phyloP scores from a whole-genome alignment of 2,888 invertebrate species.

The Polydrusus pterygomalis region DNA sequence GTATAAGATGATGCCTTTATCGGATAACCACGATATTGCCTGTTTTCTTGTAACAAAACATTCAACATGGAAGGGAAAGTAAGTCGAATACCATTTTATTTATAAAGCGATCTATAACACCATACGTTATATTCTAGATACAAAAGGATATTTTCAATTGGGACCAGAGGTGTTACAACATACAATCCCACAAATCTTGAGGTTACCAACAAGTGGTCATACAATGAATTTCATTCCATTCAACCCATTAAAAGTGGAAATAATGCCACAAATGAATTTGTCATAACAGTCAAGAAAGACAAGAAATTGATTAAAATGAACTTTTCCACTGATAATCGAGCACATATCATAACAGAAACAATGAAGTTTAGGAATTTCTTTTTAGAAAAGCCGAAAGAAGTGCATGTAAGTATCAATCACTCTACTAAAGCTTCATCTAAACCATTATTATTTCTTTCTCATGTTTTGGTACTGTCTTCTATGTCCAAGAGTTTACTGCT shows the following conservation, averaged over 20 bases:
- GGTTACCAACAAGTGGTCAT: slow-evolving; percentile 95
- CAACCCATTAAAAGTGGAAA: slow-evolving; percentile 71
- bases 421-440: too few relatives aligned
- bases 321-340: slow-evolving; percentile 96
- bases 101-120: background rate
- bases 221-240: slow-evolving; percentile 66
- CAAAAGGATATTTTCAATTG: slow-evolving; percentile 97
- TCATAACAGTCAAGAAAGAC: slow-evolving; percentile 90
- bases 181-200: slow-evolving; percentile 95
- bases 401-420: slow-evolving; percentile 77
- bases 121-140: slow-evolving; percentile 77
- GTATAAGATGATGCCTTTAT: slow-evolving; percentile 83
- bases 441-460: too few relatives aligned
- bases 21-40: slow-evolving; percentile 96
- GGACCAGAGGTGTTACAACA: slow-evolving; percentile 95
- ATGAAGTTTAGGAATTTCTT: slow-evolving; percentile 86
- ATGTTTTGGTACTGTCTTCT: too few relatives aligned
- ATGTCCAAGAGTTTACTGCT: too few relatives aligned
- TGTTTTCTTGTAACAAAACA: slow-evolving; percentile 98
- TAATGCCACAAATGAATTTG: slow-evolving; percentile 80
- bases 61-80: slow-evolving; percentile 99
- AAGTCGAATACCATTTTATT: slow-evolving; percentile 67
- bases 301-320: slow-evolving; percentile 95
- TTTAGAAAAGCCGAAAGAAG: slow-evolving; percentile 86
- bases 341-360: slow-evolving; percentile 93